Base-by-base conservation (phyloP, 2,797 vertebrate species). In the Trachurus trachurus region DNA sequence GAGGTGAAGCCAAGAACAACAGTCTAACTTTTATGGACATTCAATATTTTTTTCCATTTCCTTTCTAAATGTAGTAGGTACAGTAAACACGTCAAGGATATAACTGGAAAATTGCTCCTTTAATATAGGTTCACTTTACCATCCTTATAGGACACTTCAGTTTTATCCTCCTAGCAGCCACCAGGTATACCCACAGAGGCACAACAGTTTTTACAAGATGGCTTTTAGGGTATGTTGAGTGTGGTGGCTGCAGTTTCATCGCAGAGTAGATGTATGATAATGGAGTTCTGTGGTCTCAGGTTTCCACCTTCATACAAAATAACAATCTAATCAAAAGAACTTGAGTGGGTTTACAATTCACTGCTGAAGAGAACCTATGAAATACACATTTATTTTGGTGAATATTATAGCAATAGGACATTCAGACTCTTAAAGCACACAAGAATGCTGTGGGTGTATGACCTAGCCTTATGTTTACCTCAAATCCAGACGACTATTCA, bases 401-500 rank as follows among this genome's bases (percentile, higher is more conserved):
- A 69, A 53, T 62, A 12, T 31, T 49, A 22, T 19, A 69, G 47
- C 58, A 62, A 66, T 63, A 52, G 69, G 12, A 56, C n/a, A 50
- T 72, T 54, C 56, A 42, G 37, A 60, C 12, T 72, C 49, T 44
- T 40, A 34, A 60, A 42, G 50, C 34, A 69, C 39, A 22, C 17
- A 61, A 34, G 19, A 58, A 53, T 65, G 15, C 59, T 67, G 68
- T 26, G 16, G 40, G 17, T 54, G 40, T 67, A 7, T 56, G 63
- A 72, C 69, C 63, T 9, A 58, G 47, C 37, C 31, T 44, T 56
- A 34, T 83, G 65, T 76, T 76, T 78, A 54, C 72, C 70, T 83
- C 53, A 56, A 63, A 63, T 63, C 19, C 34, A 65, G 49, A 66
- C 39, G 31, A 26, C 66, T 60, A 47, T 72, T 81, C 60, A 68